Evolutionary conservation across 1,140 invertebrate species (phyloP).

Genomic region (Andricus grossulariae): DNA sequence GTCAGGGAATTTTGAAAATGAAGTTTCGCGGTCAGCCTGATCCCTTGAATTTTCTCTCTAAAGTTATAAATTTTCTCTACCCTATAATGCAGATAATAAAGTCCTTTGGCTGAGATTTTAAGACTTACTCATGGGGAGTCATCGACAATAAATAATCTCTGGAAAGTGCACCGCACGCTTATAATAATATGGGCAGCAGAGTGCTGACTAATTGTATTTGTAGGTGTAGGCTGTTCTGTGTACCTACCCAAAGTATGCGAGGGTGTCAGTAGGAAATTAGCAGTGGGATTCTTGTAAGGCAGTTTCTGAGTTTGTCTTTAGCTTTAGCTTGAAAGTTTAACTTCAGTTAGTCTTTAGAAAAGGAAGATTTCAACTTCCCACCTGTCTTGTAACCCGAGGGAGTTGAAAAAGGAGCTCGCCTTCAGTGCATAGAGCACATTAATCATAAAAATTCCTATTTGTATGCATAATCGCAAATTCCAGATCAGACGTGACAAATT

Average conservation of each 20-base stretch:
- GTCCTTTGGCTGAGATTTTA: too few species aligned
- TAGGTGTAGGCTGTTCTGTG: constrained; percentile 49
- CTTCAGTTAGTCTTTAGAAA: not conserved
- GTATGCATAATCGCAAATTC: not conserved
- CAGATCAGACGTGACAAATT: not conserved
- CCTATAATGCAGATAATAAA: too few species aligned
- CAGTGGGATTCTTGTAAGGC: constrained; percentile 2
- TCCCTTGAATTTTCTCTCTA: too few species aligned
- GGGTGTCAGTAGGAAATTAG: constrained; percentile 44
- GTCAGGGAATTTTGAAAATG: too few species aligned
- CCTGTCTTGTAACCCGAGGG: constrained; percentile 12
- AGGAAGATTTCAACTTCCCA: constrained; percentile 7
- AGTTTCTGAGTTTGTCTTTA: not conserved
- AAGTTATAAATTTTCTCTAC: too few species aligned
- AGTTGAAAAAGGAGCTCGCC: constrained; percentile 1
- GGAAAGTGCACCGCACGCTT: not conserved
- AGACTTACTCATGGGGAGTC: constrained; percentile 5
- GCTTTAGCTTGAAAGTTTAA: too few species aligned
- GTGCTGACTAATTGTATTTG: constrained; percentile 48
- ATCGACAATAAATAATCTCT: constrained; percentile 43
- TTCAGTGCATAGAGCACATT: not conserved
- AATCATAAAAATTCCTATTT: constrained; percentile 8
- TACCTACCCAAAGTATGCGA: constrained; percentile 40
- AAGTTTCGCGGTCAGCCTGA: too few species aligned
- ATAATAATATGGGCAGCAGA: constrained; percentile 28